Conservation (phyloP, 2,888 invertebrate species). For the Drosophila acutilabella region DNA sequence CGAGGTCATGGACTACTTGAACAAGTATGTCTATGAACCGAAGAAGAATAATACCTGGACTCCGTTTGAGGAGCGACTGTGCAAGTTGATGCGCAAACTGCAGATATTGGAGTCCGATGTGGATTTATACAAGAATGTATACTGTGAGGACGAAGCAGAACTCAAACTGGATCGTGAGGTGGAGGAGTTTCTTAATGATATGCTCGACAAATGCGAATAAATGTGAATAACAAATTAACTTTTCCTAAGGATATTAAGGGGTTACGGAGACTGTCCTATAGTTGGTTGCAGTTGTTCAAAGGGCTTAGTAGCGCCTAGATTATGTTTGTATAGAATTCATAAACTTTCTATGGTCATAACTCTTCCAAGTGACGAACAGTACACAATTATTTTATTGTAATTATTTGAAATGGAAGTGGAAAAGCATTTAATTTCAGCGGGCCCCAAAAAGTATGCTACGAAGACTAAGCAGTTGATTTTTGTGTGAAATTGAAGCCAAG, state of each 20-base stretch:
- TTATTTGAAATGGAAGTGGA: too few relatives aligned
- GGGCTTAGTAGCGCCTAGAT: too few relatives aligned
- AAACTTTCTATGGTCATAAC: too few relatives aligned
- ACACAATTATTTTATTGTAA: too few relatives aligned
- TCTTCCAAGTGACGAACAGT: too few relatives aligned
- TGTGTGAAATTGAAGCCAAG: neutral
- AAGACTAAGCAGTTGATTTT: neutral
- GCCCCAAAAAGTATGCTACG: constrained; percentile 7
- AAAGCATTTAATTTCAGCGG: too few relatives aligned
- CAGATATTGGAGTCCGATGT: constrained; percentile 13
- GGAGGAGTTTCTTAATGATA: neutral
- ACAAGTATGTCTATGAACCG: constrained; percentile 22
- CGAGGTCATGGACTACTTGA: constrained; percentile 13
- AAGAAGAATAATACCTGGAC: neutral
- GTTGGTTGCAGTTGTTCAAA: too few relatives aligned
- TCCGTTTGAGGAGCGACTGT: constrained; percentile 8
- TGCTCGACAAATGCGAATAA: neutral
- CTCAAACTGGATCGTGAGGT: neutral
- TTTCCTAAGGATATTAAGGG: too few relatives aligned
- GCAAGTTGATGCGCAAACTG: neutral
- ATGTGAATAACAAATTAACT: too few relatives aligned
- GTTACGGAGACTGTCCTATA: too few relatives aligned
- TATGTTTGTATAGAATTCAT: too few relatives aligned
- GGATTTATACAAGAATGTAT: neutral
- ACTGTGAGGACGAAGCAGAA: neutral